phyloP scores from a whole-genome alignment of 2,797 vertebrate genomes.

The Poliocrania exsul region DNA sequence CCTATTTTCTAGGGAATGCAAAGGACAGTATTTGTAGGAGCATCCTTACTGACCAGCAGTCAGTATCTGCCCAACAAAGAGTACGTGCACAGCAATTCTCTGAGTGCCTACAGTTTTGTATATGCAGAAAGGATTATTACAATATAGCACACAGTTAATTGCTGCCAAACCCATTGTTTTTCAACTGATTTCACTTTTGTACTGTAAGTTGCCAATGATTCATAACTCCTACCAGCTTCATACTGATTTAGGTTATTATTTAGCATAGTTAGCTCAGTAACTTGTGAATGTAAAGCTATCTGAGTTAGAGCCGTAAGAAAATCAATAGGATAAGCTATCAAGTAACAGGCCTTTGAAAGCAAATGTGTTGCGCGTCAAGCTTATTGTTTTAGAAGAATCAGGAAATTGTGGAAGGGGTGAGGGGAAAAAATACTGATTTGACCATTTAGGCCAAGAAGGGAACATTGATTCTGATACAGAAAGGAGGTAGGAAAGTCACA shows the following conservation, averaged over 20 bases:
- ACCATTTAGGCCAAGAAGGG: neutral
- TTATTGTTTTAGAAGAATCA: neutral
- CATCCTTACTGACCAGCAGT: neutral
- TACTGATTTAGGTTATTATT: neutral
- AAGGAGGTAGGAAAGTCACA: neutral
- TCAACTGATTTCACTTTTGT: neutral
- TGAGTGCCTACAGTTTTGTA: neutral
- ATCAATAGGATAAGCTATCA: neutral
- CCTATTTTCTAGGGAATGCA: accelerated
- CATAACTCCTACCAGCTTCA: neutral
- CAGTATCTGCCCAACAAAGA: accelerated
- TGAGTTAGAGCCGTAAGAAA: neutral
- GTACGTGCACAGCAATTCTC: neutral
- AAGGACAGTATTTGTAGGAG: neutral
- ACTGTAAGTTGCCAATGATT: neutral
- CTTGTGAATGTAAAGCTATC: neutral
- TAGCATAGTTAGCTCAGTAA: neutral
- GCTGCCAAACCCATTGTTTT: neutral
- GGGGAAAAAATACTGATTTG: neutral
- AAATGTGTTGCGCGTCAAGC: accelerated
- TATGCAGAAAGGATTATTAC: neutral
- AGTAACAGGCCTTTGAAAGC: neutral
- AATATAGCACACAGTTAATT: neutral
- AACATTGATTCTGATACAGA: neutral
- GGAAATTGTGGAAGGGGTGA: neutral